Evolutionary conservation across 2,888 invertebrate species (phyloP), one percentile per base, ranked within the genome.

Genomic region (Leucophenga maculata): DNA sequence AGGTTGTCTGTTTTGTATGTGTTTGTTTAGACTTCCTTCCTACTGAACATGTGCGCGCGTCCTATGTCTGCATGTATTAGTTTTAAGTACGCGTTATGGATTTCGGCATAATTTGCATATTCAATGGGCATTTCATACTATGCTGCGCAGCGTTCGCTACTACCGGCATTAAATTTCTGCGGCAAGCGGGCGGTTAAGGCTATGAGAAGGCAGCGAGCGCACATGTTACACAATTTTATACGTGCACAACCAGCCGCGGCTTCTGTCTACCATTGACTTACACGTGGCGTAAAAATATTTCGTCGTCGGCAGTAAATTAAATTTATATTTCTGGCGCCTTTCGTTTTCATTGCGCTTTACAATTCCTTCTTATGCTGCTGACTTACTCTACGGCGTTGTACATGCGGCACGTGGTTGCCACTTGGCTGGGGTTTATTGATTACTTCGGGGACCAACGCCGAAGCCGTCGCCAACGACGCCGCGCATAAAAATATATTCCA

Each of bases 51-150:
- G 16, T 3, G 16, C 14, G 11, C 9, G n/a, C n/a, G n/a, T n/a
- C n/a, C 52, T 52, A 16, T 18, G n/a, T 52, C 18, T 52, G 52
- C 52, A 11, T 52, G 39, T 39, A 70, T 71, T 69, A 65, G 75
- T 70, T 79, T 65, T 72, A 71, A 69, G 65, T 71, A 71, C 60
- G 68, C 67, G 71, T 74, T 32, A 75, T 75, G 73, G 75, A 79
- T 77, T 82, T 82, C 72, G 78, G 77, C 79, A 76, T 80, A 76
- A 85, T 83, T 85, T 83, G 78, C 80, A 85, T 83, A 83, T 85
- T 83, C 85, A 83, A 83, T 83, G 85, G 82, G 79, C 77, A 26
- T 75, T 76, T 68, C 74, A 76, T 70, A 72, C 69, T 8, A 1
- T 39, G 11, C 11, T 11, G 1, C 8, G 8, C 39, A 6, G 39